These are phyloP conservation scores for Sylvicola cinctus DNA, from an alignment of 2,888 invertebrate species.

Conservation along the genomic window DNA sequence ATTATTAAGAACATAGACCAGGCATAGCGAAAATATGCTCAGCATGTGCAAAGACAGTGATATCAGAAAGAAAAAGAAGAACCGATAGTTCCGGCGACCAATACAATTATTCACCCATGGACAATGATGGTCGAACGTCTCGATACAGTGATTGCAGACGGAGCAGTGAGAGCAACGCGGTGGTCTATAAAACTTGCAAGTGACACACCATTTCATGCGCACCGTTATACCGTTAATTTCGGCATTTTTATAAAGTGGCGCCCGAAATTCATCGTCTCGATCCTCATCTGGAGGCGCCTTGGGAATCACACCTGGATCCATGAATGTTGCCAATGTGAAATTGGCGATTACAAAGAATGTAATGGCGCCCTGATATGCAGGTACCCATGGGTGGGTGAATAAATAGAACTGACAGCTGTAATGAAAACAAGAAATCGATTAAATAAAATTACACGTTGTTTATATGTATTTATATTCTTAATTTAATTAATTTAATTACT, in stretches of 20 bases:
- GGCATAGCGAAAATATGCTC: conserved; percentile 84
- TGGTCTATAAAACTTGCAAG: conserved; percentile 98
- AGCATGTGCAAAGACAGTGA: conserved; percentile 95
- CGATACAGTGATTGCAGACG: conserved; percentile 96
- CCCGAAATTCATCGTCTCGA: conserved; percentile 90
- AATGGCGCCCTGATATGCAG: conserved; percentile 81
- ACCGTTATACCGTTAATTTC: conserved; percentile 98
- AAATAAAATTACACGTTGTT: background rate
- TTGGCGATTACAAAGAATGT: conserved; percentile 96
- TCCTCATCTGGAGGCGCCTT: conserved; percentile 96
- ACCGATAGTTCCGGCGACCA: conserved; percentile 90
- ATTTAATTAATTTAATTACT: too few relatives aligned
- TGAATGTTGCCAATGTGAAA: conserved; percentile 96
- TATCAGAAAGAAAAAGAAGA: conserved; percentile 96
- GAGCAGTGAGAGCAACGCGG: conserved; percentile 98
- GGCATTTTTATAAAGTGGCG: conserved; percentile 89
- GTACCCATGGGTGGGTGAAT: conserved; percentile 68
- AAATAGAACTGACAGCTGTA: conserved; percentile 75
- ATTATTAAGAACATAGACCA: conserved; percentile 76
- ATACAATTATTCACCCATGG: conserved; percentile 97
- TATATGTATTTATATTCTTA: conserved; percentile 1
- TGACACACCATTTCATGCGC: conserved; percentile 99
- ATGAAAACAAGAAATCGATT: conserved; percentile 17
- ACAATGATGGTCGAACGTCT: conserved; percentile 99
- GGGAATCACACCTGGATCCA: conserved; percentile 98